Conservation (phyloP, 2,797 vertebrate genomes). For the Hylomyscus alleni region DNA sequence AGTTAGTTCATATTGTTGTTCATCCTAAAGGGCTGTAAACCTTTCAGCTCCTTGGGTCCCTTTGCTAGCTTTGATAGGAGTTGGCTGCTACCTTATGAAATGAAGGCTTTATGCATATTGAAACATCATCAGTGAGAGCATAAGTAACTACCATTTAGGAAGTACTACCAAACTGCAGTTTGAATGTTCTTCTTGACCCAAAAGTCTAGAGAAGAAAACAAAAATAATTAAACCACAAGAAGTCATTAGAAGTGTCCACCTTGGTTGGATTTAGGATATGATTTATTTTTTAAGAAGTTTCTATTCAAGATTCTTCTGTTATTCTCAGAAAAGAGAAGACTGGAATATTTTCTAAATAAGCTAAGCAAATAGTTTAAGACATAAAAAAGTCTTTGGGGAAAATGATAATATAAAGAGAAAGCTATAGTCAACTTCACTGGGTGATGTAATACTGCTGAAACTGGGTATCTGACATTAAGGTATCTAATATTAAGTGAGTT, state of each 20-base stretch:
- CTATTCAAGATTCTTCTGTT: neutral
- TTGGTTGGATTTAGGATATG: neutral
- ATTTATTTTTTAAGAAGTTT: slow-evolving; percentile 21
- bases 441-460: neutral
- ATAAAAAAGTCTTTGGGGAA: neutral
- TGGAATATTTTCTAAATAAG: slow-evolving; percentile 10
- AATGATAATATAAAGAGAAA: slow-evolving; percentile 30
- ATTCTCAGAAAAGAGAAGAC: neutral
- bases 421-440: neutral
- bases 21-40: no score
- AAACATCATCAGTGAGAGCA: neutral
- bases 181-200: neutral
- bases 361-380: neutral
- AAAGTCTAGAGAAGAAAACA: neutral
- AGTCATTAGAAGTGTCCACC: neutral
- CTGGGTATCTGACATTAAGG: neutral
- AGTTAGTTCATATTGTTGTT: no score
- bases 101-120: slow-evolving; percentile 59
- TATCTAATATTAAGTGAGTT: slow-evolving; percentile 46
- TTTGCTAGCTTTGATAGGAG: slow-evolving; percentile 32
- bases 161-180: neutral
- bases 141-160: slow-evolving; percentile 9
- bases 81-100: slow-evolving; percentile 15
- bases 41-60: no score
- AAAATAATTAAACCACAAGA: neutral